Evolutionary conservation across 2,797 vertebrate species (phyloP).

Genomic region (Trachurus trachurus): DNA sequence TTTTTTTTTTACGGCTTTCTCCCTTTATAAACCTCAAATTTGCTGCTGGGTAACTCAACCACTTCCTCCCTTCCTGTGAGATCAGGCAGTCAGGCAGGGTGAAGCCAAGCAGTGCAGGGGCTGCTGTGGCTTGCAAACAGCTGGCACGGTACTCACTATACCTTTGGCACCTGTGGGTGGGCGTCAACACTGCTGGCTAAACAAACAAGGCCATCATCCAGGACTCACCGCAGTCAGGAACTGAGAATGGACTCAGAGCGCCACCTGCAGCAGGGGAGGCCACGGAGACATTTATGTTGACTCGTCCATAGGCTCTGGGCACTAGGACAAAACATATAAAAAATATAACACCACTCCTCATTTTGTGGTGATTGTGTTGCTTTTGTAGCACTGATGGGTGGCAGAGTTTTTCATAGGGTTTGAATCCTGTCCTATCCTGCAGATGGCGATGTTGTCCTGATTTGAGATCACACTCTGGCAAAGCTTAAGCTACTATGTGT

Average conservation of each 20-base stretch:
- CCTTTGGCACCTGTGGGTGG: conserved; percentile 83
- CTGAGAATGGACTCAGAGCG: conserved; percentile 34
- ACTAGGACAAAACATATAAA: background rate
- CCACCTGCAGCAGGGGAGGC: conserved; percentile 65
- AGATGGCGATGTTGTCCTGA: conserved; percentile 86
- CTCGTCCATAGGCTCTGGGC: background rate
- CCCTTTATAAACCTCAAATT: conserved; percentile 82
- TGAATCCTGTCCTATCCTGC: conserved; percentile 65
- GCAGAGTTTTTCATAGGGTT: background rate
- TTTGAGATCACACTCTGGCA: conserved; percentile 39
- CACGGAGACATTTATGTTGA: background rate
- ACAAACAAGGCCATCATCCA: conserved; percentile 73
- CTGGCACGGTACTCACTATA: conserved; percentile 72
- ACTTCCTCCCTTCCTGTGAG: conserved; percentile 83
- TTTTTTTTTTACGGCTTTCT: conserved; percentile 64
- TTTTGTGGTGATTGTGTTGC: conserved; percentile 24
- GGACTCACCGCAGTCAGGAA: conserved; percentile 51
- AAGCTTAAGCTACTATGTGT: conserved; percentile 50
- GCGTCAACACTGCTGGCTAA: conserved; percentile 79
- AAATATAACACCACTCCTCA: background rate
- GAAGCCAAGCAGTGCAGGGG: conserved; percentile 67
- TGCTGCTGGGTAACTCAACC: conserved; percentile 82
- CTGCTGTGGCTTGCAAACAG: conserved; percentile 76
- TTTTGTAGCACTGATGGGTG: conserved; percentile 6
- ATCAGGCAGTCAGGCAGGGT: conserved; percentile 76